Evolutionary conservation across 2,888 invertebrate genomes (phyloP).

Genomic region (Hirtodrosophila alboralis): DNA sequence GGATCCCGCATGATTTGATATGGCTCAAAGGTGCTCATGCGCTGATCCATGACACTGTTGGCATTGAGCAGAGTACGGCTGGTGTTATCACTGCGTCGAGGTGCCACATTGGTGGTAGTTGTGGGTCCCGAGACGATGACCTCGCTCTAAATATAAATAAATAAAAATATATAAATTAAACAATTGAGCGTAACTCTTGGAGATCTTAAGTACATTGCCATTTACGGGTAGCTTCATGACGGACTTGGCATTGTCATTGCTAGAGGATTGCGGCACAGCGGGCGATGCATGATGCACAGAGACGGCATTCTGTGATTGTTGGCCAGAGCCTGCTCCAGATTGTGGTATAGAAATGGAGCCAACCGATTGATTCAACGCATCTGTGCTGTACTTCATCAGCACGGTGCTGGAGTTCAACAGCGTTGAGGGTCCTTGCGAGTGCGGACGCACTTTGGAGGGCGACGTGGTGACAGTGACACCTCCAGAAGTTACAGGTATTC

Average conservation of each 20-base stretch:
- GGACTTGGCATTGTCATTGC: conserved; percentile 83
- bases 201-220: conserved; percentile 69
- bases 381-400: conserved; percentile 83
- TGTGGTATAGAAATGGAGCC: conserved; percentile 83
- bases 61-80: conserved; percentile 90
- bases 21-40: conserved; percentile 93
- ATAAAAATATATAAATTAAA: neutral
- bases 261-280: conserved; percentile 79
- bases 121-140: conserved; percentile 87
- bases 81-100: conserved; percentile 89
- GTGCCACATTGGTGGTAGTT: conserved; percentile 87
- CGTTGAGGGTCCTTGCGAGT: conserved; percentile 86
- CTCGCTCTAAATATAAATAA: conserved; percentile 65
- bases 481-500: conserved; percentile 85
- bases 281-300: conserved; percentile 84
- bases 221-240: conserved; percentile 84
- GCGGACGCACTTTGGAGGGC: conserved; percentile 85
- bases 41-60: conserved; percentile 84
- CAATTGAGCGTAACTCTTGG: neutral
- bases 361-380: conserved; percentile 84
- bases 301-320: conserved; percentile 77
- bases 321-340: conserved; percentile 21
- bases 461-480: conserved; percentile 88
- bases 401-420: conserved; percentile 83
- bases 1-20: conserved; percentile 94